These are phyloP conservation scores for Aphelenchoides avenae DNA, from an alignment of 1,140 invertebrate genomes.

Conservation along the genomic window DNA sequence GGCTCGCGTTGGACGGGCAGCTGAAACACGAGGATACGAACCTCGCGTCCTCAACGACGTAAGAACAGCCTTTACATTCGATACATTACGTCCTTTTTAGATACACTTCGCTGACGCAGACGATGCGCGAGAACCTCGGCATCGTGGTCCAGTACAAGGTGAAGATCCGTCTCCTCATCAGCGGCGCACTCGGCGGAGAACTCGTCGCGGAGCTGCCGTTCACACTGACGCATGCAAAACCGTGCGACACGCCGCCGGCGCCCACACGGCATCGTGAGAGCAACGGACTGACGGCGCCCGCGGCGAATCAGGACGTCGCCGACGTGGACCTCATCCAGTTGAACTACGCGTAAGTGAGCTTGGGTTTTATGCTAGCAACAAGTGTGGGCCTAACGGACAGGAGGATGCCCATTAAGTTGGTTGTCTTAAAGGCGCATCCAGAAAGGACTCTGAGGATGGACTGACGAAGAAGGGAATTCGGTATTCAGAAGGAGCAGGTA, in stretches of 20 bases:
- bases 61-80: too few relatives aligned
- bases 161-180: conserved; percentile 87
- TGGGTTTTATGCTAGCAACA: conserved; percentile 8
- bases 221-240: conserved; percentile 93
- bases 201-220: conserved; percentile 94
- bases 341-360: conserved; percentile 11
- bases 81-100: conserved; percentile 24
- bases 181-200: conserved; percentile 79
- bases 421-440: too few relatives aligned
- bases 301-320: conserved; percentile 8
- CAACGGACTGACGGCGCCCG: too few relatives aligned
- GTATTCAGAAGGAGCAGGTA: too few relatives aligned
- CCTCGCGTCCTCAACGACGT: conserved; percentile 94
- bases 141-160: conserved; percentile 99
- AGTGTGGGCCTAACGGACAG: background rate
- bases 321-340: conserved; percentile 52
- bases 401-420: background rate
- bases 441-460: too few relatives aligned
- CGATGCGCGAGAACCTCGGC: conserved; percentile 80
- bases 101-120: conserved; percentile 64
- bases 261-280: too few relatives aligned
- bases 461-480: too few relatives aligned
- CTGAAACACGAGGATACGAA: conserved; percentile 99
- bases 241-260: conserved; percentile 59
- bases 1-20: conserved; percentile 93